These are phyloP conservation scores for Aegithalos caudatus DNA, from an alignment of 2,113 vertebrate species.

Conservation along the genomic window DNA sequence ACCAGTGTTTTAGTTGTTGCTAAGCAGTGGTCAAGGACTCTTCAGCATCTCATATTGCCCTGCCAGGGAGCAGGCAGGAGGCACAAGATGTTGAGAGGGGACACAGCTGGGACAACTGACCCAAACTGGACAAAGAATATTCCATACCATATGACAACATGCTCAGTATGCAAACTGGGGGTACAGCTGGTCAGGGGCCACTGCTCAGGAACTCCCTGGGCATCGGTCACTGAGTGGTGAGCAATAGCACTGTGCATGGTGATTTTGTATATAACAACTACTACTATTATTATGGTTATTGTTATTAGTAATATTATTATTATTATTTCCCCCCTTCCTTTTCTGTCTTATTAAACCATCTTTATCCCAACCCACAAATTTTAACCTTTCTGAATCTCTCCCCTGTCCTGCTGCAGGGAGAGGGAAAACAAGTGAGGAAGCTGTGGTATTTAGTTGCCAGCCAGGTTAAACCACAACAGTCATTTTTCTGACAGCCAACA, in stretches of 20 bases:
- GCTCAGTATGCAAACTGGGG: not conserved
- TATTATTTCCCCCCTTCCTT: accelerated
- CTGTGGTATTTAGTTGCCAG: not conserved
- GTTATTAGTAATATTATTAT: accelerated
- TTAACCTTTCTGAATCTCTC: not conserved
- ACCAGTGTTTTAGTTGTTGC: not conserved
- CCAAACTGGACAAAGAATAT: not conserved
- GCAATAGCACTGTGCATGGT: not conserved
- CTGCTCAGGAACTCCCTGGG: not conserved
- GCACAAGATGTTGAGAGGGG: not conserved
- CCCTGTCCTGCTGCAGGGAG: not conserved
- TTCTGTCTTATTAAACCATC: not conserved
- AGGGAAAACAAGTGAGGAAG: not conserved
- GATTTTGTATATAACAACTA: not conserved
- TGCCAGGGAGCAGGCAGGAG: not conserved
- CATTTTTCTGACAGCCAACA: not conserved
- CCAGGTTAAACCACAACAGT: not conserved
- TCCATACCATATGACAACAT: not conserved
- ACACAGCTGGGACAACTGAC: not conserved
- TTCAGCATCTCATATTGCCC: not conserved
- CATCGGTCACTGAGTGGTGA: not conserved
- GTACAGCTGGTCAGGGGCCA: not conserved
- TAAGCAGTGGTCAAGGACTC: not conserved
- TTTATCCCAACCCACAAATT: not conserved
- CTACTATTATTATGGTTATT: accelerated